These are phyloP conservation scores for Anastrepha ludens DNA, from an alignment of 1,140 invertebrate genomes.

Conservation along the genomic window DNA sequence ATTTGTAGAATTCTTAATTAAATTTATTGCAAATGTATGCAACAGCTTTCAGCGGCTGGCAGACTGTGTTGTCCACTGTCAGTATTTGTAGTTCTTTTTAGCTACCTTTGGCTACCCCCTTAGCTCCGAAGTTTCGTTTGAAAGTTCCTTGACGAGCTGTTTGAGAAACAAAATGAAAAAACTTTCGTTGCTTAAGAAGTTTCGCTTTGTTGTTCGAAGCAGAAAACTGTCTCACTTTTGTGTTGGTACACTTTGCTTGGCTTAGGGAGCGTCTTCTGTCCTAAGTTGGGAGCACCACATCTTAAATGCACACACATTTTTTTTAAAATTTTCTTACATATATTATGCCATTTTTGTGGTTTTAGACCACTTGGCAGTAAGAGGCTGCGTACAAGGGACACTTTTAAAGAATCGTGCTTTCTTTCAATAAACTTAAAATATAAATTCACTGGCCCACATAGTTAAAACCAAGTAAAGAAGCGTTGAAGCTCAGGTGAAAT, in stretches of 20 bases:
- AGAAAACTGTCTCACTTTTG: not conserved
- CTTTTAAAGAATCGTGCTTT: no score
- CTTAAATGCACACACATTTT: no score
- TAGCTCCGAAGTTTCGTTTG: conserved; percentile 2
- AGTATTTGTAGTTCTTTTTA: not conserved
- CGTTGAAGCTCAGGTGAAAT: no score
- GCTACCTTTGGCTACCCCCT: not conserved
- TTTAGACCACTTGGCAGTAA: no score
- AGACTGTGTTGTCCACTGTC: not conserved
- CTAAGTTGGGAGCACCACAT: no score
- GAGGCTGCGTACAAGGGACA: no score
- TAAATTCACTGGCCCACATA: no score
- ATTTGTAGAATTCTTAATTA: conserved; percentile 60
- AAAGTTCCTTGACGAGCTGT: not conserved
- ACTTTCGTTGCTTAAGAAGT: conserved; percentile 20
- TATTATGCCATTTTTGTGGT: no score
- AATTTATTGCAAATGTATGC: conserved; percentile 57
- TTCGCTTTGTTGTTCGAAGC: conserved; percentile 2
- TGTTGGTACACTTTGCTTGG: not conserved
- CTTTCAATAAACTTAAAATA: no score
- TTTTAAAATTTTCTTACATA: no score
- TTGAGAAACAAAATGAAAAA: conserved; percentile 8
- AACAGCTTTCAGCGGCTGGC: not conserved
- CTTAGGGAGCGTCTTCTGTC: no score
- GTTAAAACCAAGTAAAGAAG: no score